Percentiles rank a stretch among this genome's conserved stretches.
phyloP scores from a whole-genome alignment of 2,797 vertebrate species.

The Pogoniulus pusillus region DNA sequence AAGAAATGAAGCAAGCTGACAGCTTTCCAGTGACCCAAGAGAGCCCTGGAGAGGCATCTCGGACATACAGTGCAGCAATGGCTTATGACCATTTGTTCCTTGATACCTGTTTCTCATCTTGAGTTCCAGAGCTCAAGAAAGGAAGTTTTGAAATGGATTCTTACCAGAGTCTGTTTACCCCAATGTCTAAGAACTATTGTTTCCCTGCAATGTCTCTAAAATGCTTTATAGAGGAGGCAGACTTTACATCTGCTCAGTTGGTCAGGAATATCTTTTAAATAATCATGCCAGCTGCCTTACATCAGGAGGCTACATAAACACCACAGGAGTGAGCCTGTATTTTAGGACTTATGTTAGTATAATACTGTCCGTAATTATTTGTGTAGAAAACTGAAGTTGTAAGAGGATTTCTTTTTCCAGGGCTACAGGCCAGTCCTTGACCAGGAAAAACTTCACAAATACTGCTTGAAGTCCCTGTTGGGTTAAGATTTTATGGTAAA shows the following conservation, averaged over 20 bases:
- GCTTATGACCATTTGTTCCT: background rate
- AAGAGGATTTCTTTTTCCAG: slow-evolving; percentile 40
- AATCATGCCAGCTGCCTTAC: background rate
- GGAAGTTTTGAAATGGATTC: background rate
- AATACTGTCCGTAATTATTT: background rate
- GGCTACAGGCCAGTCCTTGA: slow-evolving; percentile 77
- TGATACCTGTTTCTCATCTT: background rate
- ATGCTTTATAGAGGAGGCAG: background rate
- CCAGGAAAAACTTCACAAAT: slow-evolving; percentile 79
- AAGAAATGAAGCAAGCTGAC: background rate
- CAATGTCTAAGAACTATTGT: background rate
- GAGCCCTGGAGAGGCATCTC: background rate
- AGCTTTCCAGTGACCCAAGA: background rate
- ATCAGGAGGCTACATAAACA: background rate
- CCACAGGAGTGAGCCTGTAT: background rate
- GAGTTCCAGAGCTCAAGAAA: background rate
- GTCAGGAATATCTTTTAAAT: background rate
- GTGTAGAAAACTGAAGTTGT: background rate
- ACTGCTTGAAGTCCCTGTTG: slow-evolving; percentile 70
- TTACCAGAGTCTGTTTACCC: background rate
- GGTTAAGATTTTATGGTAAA: slow-evolving; percentile 80
- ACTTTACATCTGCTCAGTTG: rapidly evolving
- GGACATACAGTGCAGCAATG: rapidly evolving
- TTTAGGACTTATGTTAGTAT: background rate
- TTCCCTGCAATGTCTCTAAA: background rate